Evolutionary conservation across 1,140 invertebrate species (phyloP).

Genomic region (Drosophila ohnishii): DNA sequence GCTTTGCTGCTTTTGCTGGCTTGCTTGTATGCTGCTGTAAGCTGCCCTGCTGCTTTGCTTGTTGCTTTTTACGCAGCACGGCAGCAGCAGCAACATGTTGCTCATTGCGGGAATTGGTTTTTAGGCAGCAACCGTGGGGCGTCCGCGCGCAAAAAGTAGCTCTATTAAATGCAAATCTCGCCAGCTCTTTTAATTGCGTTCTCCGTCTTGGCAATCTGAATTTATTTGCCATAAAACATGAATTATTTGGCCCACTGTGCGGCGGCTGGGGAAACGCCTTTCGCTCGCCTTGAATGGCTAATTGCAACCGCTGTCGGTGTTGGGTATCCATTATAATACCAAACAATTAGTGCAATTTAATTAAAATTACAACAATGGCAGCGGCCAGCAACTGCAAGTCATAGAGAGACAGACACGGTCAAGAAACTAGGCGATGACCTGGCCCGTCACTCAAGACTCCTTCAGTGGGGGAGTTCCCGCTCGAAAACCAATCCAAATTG

Average conservation of each 20-base stretch:
- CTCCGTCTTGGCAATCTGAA: constrained; percentile 44
- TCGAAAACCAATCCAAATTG: constrained; percentile 16
- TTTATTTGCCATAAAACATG: constrained; percentile 57
- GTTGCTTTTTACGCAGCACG: constrained; percentile 41
- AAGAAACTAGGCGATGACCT: constrained; percentile 59
- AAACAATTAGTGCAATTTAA: constrained; percentile 80
- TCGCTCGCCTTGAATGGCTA: constrained; percentile 62
- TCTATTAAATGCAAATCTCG: constrained; percentile 77
- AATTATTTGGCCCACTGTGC: constrained; percentile 59
- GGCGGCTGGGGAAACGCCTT: constrained; percentile 46
- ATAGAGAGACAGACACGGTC: constrained; percentile 31
- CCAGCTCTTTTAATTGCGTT: constrained; percentile 65
- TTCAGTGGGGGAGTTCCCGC: constrained; percentile 7
- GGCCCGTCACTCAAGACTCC: constrained; percentile 62
- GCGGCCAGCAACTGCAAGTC: constrained; percentile 59
- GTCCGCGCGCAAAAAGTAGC: constrained; percentile 37
- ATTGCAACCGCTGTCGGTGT: constrained; percentile 56
- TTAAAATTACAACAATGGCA: constrained; percentile 64
- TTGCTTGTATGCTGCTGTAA: constrained; percentile 20
- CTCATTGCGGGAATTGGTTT: constrained; percentile 37
- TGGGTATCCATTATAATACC: constrained; percentile 70
- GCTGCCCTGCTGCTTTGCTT: constrained; percentile 21
- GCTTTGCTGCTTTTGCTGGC: constrained; percentile 46
- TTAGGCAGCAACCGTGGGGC: constrained; percentile 45
- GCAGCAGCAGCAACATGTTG: constrained; percentile 55